Conservation (phyloP, 2,113 vertebrate genomes). For the Euleptes europaea region DNA sequence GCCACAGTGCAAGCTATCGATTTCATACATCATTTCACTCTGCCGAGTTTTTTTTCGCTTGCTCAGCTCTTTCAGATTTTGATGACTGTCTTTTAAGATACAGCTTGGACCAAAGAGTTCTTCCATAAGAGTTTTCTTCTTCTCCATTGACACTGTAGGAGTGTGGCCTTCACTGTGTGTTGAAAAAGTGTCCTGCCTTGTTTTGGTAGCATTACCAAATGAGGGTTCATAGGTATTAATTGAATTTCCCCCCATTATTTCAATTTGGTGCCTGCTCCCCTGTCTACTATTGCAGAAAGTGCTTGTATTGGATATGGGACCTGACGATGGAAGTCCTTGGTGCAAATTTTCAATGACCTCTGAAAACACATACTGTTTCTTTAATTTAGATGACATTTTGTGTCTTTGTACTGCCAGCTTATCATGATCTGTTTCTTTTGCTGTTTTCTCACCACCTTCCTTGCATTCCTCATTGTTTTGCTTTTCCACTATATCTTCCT, state of each 20-base stretch:
- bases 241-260: not conserved
- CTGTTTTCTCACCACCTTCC: not conserved
- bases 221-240: slow-evolving; percentile 40
- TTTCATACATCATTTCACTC: not conserved
- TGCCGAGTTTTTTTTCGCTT: not conserved
- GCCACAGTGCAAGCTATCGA: not conserved
- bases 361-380: slow-evolving; percentile 52
- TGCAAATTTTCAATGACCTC: slow-evolving; percentile 72
- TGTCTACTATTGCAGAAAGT: fast-evolving
- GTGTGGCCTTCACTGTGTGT: not conserved
- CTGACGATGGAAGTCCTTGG: slow-evolving; percentile 42
- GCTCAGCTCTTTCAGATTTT: not conserved
- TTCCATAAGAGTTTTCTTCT: slow-evolving; percentile 45
- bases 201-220: slow-evolving; percentile 3
- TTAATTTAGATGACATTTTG: not conserved
- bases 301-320: not conserved
- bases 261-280: fast-evolving
- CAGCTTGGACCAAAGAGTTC: slow-evolving; percentile 57
- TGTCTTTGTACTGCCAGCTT: not conserved
- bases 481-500: not conserved
- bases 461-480: not conserved
- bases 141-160: not conserved
- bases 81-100: not conserved
- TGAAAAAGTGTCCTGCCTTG: not conserved
- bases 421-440: not conserved